Base-by-base conservation (phyloP, 2,888 invertebrate species). In the Tachina grossa region DNA sequence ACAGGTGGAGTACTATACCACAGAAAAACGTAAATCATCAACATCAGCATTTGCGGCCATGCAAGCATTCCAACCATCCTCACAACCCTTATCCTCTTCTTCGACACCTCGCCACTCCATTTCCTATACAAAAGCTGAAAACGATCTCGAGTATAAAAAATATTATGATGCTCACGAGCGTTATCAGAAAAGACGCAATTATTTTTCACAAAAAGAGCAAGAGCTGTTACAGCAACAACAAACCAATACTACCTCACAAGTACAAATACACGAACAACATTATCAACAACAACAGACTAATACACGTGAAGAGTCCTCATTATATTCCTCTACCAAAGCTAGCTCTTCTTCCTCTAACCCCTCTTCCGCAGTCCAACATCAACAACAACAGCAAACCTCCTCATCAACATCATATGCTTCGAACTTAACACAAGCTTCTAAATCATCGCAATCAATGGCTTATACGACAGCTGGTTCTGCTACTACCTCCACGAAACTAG, bases 11-110 rank as follows among this genome's bases (percentile, higher is more conserved):
- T 90, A 88, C 76, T 90, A 87, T 45, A 88, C 83, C 0, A 91
- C 91, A 41, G 88, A 88, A 59, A 85, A 86, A 49, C 75, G 87
- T 9, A 68, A 83, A 41, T 85, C 85, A 39, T 80, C 85, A 57
- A 83, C 85, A 63, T 92, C 92, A 5, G 92, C 93, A 81, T 93
- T 93, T 88, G 91, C 92, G 84, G 91, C 91, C 79, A 90, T 92
- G 90, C 91, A 90, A 89, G 91, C 92, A 90, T 93, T 92, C 90
- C 91, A 92, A 89, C 91, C 93, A 41, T 91, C 91, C 63, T 87
- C 89, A 59, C 89, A 90, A 63, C 91, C 91, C 47, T 88, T 91
- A 55, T 76, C 85, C 83, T 68, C 76, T 41, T 57, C 83, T 39
- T 55, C 83, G 45, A 87, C 88, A 22, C 90, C 91, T 9, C 88